Conservation (phyloP, 1,140 invertebrate genomes). For the Bilobella aurantiaca region DNA sequence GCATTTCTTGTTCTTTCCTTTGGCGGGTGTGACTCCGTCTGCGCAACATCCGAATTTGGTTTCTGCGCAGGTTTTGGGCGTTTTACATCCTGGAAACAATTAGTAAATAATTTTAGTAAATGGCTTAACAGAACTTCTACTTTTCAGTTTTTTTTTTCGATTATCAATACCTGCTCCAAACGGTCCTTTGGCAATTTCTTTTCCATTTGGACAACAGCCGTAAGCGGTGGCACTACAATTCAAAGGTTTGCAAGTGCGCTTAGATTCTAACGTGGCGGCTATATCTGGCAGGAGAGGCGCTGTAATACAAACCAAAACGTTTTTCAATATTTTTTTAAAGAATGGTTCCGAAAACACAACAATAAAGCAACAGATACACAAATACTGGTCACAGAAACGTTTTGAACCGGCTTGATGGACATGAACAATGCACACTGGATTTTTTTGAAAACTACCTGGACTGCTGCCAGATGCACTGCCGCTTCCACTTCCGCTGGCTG, state of each 20-base stretch:
- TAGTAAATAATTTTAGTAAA: too few relatives aligned
- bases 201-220: slow-evolving; percentile 81
- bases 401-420: too few relatives aligned
- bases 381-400: too few relatives aligned
- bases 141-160: neutral
- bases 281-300: neutral
- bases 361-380: neutral
- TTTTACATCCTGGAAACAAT: slow-evolving; percentile 54
- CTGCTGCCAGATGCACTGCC: too few relatives aligned
- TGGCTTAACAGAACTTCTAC: neutral
- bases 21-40: slow-evolving; percentile 51
- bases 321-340: neutral
- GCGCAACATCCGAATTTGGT: slow-evolving; percentile 61
- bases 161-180: slow-evolving; percentile 57
- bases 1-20: slow-evolving; percentile 52
- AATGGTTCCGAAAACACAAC: neutral
- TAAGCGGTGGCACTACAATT: slow-evolving; percentile 60
- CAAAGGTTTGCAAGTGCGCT: neutral
- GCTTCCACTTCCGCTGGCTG: neutral
- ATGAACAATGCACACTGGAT: too few relatives aligned
- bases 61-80: slow-evolving; percentile 62
- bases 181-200: slow-evolving; percentile 68
- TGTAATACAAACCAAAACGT: neutral
- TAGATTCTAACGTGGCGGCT: neutral
- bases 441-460: too few relatives aligned